Evolutionary conservation across 1,140 invertebrate genomes (phyloP), one percentile per base, ranked within the genome.

Genomic region (Manduca sexta): DNA sequence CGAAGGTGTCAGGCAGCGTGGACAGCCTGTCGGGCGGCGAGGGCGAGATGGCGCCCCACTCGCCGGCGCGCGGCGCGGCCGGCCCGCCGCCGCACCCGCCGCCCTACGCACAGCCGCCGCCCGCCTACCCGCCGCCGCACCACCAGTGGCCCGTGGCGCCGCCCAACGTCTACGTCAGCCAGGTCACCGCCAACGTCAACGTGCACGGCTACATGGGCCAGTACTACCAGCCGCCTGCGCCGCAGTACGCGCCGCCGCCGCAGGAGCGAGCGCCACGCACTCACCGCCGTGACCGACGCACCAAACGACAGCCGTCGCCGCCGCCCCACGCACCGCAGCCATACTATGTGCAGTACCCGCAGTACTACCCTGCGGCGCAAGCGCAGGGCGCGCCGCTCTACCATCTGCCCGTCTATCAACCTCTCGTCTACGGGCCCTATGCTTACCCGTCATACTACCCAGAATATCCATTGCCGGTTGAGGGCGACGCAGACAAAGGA

Each of bases 171-270:
- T 89, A 86, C 68, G 88, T 89, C 45, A 87, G 87, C 59, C 88
- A 89, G 56, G 87, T 89, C 44, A 89, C 89, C 10, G 89, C 89
- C 43, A 89, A 90, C 67, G 88, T 90, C 8, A 89, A 89, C 71
- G 81, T 90, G 21, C 88, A 90, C 56, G 87, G 88, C 35, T 89
- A 88, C 73, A 86, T 87, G 79, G 80, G 83, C 6, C 86, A 87
- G 66, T 85, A 86, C 64, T 85, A 86, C 59, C 84, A 85, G 29
- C 82, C 80, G 3, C 77, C 75, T 2, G 76, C 76, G 50, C 72
- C 68, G 29, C 72, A 80, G 37, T 82, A 81, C 45, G 64, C 66
- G 0, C 74, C 66, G 5, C 72, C 65, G n/a, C 61, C 65, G 2
- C 62, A 57, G 1, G 63, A 45, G 59, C 1, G 80, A 75, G 7